Conservation (phyloP, 2,113 vertebrate genomes). For the Myotis yumanensis region DNA sequence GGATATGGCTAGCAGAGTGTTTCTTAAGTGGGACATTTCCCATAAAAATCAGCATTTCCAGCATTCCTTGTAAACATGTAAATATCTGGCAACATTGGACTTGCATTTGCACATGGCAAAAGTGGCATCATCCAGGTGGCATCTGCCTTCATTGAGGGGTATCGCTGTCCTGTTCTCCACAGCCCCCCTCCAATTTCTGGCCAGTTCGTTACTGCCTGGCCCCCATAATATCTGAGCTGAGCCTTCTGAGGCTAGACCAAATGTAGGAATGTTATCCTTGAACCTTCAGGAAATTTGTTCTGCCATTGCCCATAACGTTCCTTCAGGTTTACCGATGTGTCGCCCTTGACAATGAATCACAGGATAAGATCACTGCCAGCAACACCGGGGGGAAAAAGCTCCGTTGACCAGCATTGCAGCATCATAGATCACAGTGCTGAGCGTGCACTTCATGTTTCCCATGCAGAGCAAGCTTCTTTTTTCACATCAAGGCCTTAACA, state of each 20-base stretch:
- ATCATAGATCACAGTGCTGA: neutral
- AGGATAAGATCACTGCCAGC: neutral
- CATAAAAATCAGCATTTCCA: neutral
- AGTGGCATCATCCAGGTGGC: neutral
- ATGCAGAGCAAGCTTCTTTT: neutral
- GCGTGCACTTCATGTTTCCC: neutral
- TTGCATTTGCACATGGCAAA: neutral
- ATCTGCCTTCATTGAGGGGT: neutral
- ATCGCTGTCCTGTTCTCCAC: neutral
- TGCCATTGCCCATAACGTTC: neutral
- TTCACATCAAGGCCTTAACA: neutral
- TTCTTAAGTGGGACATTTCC: neutral
- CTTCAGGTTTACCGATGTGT: neutral
- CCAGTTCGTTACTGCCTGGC: neutral
- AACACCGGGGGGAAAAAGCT: neutral
- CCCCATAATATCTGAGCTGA: neutral
- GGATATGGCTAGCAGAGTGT: neutral
- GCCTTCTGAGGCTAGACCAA: neutral
- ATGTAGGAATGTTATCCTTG: neutral
- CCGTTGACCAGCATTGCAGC: neutral
- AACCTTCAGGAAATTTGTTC: neutral
- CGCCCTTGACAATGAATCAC: conserved; percentile 7
- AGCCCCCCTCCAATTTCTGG: neutral
- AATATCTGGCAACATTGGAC: neutral
- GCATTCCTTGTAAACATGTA: neutral